Evolutionary conservation across 2,888 invertebrate species (phyloP), one percentile per base, ranked within the genome.

Genomic region (Anorthoa munda): DNA sequence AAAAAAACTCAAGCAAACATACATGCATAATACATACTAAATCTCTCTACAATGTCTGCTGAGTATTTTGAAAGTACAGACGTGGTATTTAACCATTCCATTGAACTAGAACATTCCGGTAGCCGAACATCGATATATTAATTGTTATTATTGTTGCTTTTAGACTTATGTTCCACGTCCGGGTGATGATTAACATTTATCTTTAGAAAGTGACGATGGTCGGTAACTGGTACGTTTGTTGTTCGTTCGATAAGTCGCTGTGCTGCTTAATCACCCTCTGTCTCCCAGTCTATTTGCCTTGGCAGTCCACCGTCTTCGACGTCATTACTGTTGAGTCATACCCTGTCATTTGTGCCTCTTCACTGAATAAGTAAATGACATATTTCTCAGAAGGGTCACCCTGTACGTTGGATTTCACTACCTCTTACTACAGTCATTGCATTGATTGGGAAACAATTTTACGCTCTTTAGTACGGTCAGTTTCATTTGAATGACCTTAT

Each of bases 271-370:
- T 90, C 87, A 86, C 89, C 72, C 67, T 86, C n/a, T n/a, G n/a
- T n/a, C n/a, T n/a, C n/a, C n/a, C n/a, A n/a, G 88, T 87, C 86
- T 92, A 87, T 92, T 93, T 93, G 91, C 91, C 91, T 93, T 92
- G 89, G 88, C 87, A 89, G 88, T 88, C 88, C 88, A 92, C 90
- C 87, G 88, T 88, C 83, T 87, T 84, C 83, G 89, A 87, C 92
- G 92, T 93, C 93, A 92, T 94, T 92, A 90, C 75, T 70, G 89
- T 89, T 94, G 94, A 95, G 89, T 95, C 95, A 95, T 89, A 88
- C 86, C 76, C 81, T 79, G 85, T 88, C 87, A 86, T 89, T 90
- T 88, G 89, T 93, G 91, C 90, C 90, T 92, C 85, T 88, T 88
- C 87, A 89, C 82, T 89, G 89, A 90, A 91, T 88, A 87, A 79